phyloP scores from a whole-genome alignment of 2,888 invertebrate genomes.

The Drosophila aldrichi region DNA sequence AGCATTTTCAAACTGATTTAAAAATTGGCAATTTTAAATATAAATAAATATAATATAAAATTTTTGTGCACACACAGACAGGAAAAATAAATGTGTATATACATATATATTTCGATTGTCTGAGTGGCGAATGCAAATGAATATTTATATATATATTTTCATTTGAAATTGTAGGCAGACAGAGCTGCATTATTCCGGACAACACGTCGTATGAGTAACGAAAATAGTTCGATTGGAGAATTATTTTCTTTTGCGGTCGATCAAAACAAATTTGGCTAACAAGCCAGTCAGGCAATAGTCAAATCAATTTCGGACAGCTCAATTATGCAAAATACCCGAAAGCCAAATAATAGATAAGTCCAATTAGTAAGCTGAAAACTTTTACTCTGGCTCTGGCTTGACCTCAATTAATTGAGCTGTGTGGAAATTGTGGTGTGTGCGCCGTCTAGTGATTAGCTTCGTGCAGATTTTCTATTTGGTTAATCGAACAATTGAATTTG shows the following conservation, averaged over 20 bases:
- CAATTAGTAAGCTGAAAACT: conserved; percentile 49
- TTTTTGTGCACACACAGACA: not conserved
- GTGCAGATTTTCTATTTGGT: conserved; percentile 7
- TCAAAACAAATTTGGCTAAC: conserved; percentile 14
- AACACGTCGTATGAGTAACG: conserved; percentile 15
- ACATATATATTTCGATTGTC: not conserved
- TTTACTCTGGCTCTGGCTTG: not conserved
- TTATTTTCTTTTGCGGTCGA: conserved; percentile 38
- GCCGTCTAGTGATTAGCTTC: conserved; percentile 33
- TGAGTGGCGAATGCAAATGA: conserved; percentile 8
- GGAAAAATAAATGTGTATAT: not conserved
- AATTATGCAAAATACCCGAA: conserved; percentile 69
- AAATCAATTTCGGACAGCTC: conserved; percentile 58
- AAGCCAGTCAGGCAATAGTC: conserved; percentile 14
- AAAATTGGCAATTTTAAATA: conserved; percentile 14
- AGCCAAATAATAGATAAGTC: conserved; percentile 59
- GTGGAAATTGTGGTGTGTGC: conserved; percentile 1
- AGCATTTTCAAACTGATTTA: not conserved
- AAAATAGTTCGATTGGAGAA: conserved; percentile 16
- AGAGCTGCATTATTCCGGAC: conserved; percentile 2
- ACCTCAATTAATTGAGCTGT: conserved; percentile 34
- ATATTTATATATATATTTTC: conserved; percentile 18
- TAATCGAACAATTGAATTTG: conserved; percentile 17
- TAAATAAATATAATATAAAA: conserved; percentile 13
- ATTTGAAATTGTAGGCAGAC: conserved; percentile 1